A percentile compares a stretch with the other conserved stretches of the same genome.
These are phyloP conservation scores for Andrena bicolor DNA, from an alignment of 2,888 invertebrate species.

Conservation along the genomic window DNA sequence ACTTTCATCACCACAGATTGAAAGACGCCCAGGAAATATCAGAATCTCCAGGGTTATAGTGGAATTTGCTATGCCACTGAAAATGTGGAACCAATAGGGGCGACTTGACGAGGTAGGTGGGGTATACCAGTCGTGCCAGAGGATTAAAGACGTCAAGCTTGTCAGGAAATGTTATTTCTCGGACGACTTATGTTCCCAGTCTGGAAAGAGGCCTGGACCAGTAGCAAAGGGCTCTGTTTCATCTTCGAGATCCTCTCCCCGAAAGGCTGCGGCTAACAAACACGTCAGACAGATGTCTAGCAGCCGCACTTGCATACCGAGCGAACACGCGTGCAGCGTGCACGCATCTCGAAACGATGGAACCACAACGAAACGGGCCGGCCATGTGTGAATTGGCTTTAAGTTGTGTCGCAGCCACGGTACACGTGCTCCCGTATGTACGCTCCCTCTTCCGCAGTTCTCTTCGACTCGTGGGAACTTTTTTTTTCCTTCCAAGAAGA, in stretches of 20 bases:
- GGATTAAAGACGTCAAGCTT: conserved; percentile 25
- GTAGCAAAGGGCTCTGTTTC: conserved; percentile 25
- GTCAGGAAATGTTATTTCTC: not conserved
- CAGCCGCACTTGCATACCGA: conserved; percentile 55
- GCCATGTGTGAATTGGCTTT: conserved; percentile 70
- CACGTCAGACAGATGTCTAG: conserved; percentile 61
- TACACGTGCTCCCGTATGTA: conserved; percentile 60
- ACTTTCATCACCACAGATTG: too few relatives aligned
- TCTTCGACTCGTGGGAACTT: conserved; percentile 67
- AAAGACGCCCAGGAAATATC: too few relatives aligned
- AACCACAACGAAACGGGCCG: conserved; percentile 53
- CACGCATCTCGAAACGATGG: conserved; percentile 44
- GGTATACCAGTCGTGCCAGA: not conserved
- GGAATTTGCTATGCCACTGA: too few relatives aligned
- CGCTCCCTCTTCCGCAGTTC: conserved; percentile 56
- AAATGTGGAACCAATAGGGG: too few relatives aligned
- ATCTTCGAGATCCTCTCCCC: conserved; percentile 16
- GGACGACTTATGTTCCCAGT: not conserved
- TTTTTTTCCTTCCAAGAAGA: conserved; percentile 55
- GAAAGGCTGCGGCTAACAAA: conserved; percentile 42
- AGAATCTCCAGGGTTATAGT: too few relatives aligned
- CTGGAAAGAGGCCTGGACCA: not conserved
- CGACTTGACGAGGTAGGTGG: too few relatives aligned
- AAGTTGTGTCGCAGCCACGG: conserved; percentile 46
- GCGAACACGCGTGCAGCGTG: conserved; percentile 44